Conservation (phyloP, 1,140 invertebrate genomes). For the Microplitis demolitor region DNA sequence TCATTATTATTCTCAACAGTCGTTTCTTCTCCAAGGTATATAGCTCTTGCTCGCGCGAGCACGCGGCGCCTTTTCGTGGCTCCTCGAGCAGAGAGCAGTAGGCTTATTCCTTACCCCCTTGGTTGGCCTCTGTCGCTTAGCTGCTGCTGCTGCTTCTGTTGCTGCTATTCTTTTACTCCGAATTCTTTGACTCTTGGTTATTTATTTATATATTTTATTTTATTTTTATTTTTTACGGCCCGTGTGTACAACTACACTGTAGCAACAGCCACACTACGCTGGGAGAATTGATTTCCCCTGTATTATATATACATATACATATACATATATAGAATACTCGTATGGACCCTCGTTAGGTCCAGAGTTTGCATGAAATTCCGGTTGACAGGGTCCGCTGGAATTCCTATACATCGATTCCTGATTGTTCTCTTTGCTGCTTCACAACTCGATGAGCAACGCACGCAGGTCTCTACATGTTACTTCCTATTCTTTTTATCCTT, state of each 20-base stretch:
- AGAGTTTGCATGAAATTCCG: constrained; percentile 30
- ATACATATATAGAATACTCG: not conserved
- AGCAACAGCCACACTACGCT: not conserved
- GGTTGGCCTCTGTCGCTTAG: not conserved
- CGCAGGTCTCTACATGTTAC: not conserved
- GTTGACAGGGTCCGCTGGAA: constrained; percentile 1
- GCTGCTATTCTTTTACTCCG: constrained; percentile 17
- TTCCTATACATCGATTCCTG: constrained; percentile 18
- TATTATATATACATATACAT: not conserved
- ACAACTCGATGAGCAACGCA: not conserved
- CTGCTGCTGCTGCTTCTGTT: constrained; percentile 13
- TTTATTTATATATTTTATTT: constrained; percentile 1
- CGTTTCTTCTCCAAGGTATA: constrained; percentile 18
- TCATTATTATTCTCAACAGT: constrained; percentile 36
- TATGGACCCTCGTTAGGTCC: constrained; percentile 12
- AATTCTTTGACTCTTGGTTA: constrained; percentile 22
- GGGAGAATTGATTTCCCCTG: constrained; percentile 27
- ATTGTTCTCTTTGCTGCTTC: constrained; percentile 6
- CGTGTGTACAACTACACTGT: not conserved
- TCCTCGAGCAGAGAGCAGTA: not conserved
- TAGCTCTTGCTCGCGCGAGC: constrained; percentile 19
- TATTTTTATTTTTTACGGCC: constrained; percentile 7
- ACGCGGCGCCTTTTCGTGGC: constrained; percentile 24
- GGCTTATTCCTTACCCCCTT: constrained; percentile 1
- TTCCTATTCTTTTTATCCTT: not conserved